Conservation (phyloP, 2,888 invertebrate genomes). For the Eupithecia vulgata region DNA sequence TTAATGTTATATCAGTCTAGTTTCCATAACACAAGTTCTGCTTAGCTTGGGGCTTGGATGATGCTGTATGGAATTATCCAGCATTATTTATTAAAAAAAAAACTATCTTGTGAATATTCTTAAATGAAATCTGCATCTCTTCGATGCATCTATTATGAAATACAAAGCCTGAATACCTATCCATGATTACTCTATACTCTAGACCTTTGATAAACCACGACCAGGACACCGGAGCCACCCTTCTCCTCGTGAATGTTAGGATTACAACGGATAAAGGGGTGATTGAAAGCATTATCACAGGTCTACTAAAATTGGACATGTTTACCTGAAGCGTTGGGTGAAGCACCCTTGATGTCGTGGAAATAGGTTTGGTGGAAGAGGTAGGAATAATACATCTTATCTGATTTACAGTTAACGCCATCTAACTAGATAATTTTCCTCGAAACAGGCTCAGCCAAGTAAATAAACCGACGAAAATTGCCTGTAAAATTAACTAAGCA, state of each 20-base stretch:
- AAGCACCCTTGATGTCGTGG: constrained; percentile 60
- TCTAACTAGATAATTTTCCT: no score
- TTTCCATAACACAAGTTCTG: no score
- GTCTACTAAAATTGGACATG: constrained; percentile 62
- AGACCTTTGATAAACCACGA: constrained; percentile 55
- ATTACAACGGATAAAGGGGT: constrained; percentile 67
- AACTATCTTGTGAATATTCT: not conserved
- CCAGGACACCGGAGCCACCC: constrained; percentile 53
- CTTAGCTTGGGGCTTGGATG: no score
- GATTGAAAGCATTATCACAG: constrained; percentile 64
- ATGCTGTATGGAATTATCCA: no score
- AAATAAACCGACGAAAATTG: no score
- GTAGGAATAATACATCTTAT: constrained; percentile 15
- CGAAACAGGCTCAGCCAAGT: no score
- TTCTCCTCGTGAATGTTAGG: constrained; percentile 54
- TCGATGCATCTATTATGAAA: constrained; percentile 58
- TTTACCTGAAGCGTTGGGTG: constrained; percentile 71
- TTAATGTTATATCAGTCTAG: no score
- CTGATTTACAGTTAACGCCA: not conserved
- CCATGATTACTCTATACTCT: constrained; percentile 56
- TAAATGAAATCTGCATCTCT: not conserved
- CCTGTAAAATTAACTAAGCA: no score
- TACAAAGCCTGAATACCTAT: constrained; percentile 59
- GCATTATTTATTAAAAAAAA: no score
- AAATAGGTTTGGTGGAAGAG: constrained; percentile 51